Base-by-base conservation (phyloP, 2,113 vertebrate species). In the Eulacestoma nigropectus region DNA sequence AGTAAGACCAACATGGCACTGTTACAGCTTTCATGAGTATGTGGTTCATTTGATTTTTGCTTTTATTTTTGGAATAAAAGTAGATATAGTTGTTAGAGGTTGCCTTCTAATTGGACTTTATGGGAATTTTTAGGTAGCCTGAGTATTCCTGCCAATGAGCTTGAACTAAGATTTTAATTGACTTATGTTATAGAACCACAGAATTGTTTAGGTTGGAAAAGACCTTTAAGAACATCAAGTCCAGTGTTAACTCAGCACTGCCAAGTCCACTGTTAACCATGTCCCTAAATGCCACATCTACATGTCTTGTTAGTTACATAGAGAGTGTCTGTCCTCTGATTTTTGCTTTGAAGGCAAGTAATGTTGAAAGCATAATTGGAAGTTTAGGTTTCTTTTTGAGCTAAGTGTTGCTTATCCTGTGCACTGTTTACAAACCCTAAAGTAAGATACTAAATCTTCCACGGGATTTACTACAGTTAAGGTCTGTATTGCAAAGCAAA, bases 41-140 rank as follows among this genome's bases (percentile, higher is more conserved):
- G 76, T 73, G 23, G 56, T 87, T 93, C 39, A 81, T 90, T 95
- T 90, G 72, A 94, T 96, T 96, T 94, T 78, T 88, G 33, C 39
- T 74, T 82, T 81, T 81, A 30, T 92, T 93, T 96, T 90, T 92
- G 97, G 87, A 97, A 95, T 86, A 94, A 95, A 97, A 97, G 77
- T 97, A 96, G 96, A 86, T 96, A 81, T 93, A 95, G 87, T 88
- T 70, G 2, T 89, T 90, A 85, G 44, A 47, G 19, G 64, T 81
- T 52, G 76, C 70, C 29, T 95, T 97, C 93, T 96, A 77, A 93
- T 79, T 84, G 62, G 33, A 70, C 82, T 94, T 95, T 15, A 76
- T 80, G 56, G 81, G 42, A 89, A 67, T 55, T 94, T 84, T 82
- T 73, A 87, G 67, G 56, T 82, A 85, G 50, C 57, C 55, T 85